These are phyloP conservation scores for Trigoniulus corallinus DNA, from an alignment of 1,140 invertebrate genomes.

Conservation along the genomic window DNA sequence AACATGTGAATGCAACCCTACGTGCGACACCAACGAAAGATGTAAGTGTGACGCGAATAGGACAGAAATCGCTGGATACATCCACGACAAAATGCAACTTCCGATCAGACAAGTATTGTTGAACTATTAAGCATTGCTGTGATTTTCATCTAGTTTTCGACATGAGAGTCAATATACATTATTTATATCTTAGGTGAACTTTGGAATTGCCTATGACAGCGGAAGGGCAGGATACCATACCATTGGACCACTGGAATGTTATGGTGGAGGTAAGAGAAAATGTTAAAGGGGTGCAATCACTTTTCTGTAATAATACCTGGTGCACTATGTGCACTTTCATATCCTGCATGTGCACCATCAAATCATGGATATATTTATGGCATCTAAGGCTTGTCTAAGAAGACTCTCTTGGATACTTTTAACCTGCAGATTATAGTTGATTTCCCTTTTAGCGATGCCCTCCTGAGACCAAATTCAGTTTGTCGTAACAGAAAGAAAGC, in stretches of 20 bases:
- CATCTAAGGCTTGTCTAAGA: no score
- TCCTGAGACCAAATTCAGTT: no score
- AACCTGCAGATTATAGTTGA: no score
- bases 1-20: constrained; percentile 12
- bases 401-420: no score
- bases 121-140: not conserved
- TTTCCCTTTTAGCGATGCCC: no score
- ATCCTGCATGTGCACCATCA: not conserved
- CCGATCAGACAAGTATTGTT: constrained; percentile 13
- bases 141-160: not conserved
- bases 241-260: constrained; percentile 16
- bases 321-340: not conserved
- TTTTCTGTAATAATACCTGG: not conserved
- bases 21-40: not conserved
- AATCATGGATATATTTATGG: not conserved
- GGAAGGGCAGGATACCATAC: constrained; percentile 14
- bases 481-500: no score
- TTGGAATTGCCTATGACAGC: constrained; percentile 12
- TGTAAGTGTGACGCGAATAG: constrained; percentile 15
- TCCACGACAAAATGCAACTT: constrained; percentile 10
- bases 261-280: constrained; percentile 5
- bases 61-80: constrained; percentile 12
- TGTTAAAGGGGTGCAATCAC: not conserved
- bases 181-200: constrained; percentile 11
- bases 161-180: no score